A percentile compares a stretch with the other conserved stretches of the same genome.
phyloP scores from a whole-genome alignment of 2,113 vertebrate species.

The Lota lota region DNA sequence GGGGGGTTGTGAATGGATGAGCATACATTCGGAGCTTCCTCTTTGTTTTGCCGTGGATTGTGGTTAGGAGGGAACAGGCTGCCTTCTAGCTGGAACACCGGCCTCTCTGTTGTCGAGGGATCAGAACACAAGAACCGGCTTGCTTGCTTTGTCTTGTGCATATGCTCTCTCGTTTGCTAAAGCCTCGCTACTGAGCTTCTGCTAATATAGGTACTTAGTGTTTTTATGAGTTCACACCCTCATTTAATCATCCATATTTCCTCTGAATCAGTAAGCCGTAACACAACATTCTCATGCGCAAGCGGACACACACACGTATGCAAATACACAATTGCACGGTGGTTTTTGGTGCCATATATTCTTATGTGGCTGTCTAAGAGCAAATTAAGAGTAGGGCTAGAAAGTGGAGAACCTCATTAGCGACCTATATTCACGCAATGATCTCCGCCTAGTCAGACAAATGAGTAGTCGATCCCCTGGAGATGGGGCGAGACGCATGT shows the following conservation, averaged over 20 bases:
- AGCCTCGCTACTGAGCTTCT: neutral
- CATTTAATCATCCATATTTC: neutral
- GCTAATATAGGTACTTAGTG: neutral
- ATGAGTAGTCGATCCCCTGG: neutral
- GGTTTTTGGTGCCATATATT: neutral
- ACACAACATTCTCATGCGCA: neutral
- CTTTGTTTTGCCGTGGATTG: too few relatives aligned
- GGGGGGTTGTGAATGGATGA: slow-evolving; percentile 8
- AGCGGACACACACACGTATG: neutral
- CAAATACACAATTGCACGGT: neutral
- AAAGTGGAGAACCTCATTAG: neutral
- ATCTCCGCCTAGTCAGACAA: neutral
- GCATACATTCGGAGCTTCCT: too few relatives aligned
- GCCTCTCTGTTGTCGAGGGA: slow-evolving; percentile 13
- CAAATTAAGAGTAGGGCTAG: slow-evolving; percentile 36
- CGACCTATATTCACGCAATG: neutral
- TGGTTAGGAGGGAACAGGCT: slow-evolving; percentile 7
- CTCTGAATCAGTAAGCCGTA: neutral
- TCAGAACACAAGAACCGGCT: neutral
- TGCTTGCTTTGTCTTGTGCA: slow-evolving; percentile 13
- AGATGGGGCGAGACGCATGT: neutral
- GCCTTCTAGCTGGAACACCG: slow-evolving; percentile 23
- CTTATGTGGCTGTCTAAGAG: slow-evolving; percentile 15
- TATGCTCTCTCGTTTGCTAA: neutral
- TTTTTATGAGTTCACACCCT: neutral